Percentiles rank a stretch among this genome's conserved stretches.
phyloP scores from a whole-genome alignment of 2,888 invertebrate genomes.

The Aspidiotus destructor region DNA sequence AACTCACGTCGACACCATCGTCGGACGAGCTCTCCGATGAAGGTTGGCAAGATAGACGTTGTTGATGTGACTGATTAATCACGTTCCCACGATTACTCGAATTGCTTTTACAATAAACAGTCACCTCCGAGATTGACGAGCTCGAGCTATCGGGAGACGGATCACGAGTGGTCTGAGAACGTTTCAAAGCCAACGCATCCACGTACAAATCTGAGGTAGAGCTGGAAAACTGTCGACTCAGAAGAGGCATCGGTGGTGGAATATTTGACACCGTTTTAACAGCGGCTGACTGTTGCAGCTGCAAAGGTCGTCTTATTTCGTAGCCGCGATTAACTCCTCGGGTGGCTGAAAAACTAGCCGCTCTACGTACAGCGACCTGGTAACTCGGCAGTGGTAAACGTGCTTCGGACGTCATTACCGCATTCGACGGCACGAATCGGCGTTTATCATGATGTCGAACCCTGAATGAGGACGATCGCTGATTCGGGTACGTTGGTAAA shows the following conservation, averaged over 20 bases:
- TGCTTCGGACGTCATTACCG: slow-evolving; percentile 21
- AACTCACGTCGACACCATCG: background rate
- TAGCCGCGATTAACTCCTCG: slow-evolving; percentile 20
- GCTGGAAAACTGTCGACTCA: slow-evolving; percentile 21
- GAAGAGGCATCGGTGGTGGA: background rate
- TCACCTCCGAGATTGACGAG: slow-evolving; percentile 29
- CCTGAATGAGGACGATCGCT: background rate
- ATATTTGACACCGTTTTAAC: background rate
- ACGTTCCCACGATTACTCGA: slow-evolving; percentile 25
- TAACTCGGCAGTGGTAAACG: slow-evolving; percentile 25
- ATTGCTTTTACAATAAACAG: slow-evolving; percentile 19
- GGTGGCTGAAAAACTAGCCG: slow-evolving; percentile 34
- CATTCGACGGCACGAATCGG: background rate
- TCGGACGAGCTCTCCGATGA: slow-evolving; percentile 3
- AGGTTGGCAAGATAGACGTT: slow-evolving; percentile 9
- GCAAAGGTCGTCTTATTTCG: slow-evolving; percentile 11
- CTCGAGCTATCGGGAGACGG: slow-evolving; percentile 13
- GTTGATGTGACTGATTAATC: slow-evolving; percentile 3
- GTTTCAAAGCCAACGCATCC: slow-evolving; percentile 21
- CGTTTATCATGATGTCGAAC: background rate
- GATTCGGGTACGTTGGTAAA: slow-evolving; percentile 14
- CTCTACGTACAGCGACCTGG: slow-evolving; percentile 33
- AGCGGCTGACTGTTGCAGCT: background rate
- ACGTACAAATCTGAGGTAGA: slow-evolving; percentile 30
- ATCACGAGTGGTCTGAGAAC: slow-evolving; percentile 5